phyloP scores from a whole-genome alignment of 2,888 invertebrate genomes.

The Dysmachus trigonus region DNA sequence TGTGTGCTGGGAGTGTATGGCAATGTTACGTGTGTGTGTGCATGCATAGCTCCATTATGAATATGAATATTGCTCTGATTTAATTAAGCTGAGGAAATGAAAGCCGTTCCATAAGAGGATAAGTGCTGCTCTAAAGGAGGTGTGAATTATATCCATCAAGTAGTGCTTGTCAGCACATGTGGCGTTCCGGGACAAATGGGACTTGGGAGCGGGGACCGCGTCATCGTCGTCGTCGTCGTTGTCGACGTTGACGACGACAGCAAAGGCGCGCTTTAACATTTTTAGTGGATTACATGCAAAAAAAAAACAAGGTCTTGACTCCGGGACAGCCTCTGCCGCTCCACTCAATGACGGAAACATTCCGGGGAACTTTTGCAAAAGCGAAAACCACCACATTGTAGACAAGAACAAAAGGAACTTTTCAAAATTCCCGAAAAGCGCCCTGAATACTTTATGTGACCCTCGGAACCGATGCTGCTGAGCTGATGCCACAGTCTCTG shows the following conservation, averaged over 20 bases:
- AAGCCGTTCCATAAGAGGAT: not conserved
- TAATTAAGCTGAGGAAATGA: not conserved
- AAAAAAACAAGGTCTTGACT: not conserved
- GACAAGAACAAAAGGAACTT: constrained; percentile 25
- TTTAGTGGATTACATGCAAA: not conserved
- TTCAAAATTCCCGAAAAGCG: constrained; percentile 16
- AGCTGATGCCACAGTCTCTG: constrained; percentile 1
- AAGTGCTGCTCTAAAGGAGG: constrained; percentile 7
- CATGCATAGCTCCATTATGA: not conserved
- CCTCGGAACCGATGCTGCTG: not conserved
- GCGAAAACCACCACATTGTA: constrained; percentile 29
- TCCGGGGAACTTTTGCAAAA: constrained; percentile 15
- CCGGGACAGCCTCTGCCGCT: not conserved
- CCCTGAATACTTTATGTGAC: constrained; percentile 24
- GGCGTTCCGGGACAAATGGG: not conserved
- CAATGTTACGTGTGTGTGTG: not conserved
- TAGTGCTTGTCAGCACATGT: constrained; percentile 10
- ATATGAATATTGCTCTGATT: not conserved
- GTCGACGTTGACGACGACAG: not conserved
- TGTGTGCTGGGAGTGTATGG: not conserved
- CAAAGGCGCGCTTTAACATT: not conserved
- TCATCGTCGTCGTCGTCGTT: not conserved
- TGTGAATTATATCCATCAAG: constrained; percentile 19
- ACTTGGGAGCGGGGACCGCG: not conserved
- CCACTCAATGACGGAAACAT: constrained; percentile 22